phyloP scores from a whole-genome alignment of 92 coral and sea anemone genomes.

The Bergia puertoricense region DNA sequence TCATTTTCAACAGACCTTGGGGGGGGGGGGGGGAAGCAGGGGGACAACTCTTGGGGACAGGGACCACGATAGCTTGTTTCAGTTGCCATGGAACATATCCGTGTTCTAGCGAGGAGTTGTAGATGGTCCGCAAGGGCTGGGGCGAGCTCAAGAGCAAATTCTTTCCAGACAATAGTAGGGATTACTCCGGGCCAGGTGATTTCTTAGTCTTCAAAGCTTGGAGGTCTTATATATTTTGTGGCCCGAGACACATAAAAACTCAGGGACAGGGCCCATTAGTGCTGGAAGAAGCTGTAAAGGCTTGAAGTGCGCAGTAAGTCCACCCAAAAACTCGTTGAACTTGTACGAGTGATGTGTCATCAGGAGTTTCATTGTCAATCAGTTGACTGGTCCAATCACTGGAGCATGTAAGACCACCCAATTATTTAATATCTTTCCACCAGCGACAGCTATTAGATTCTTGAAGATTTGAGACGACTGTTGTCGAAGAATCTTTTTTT shows the following conservation, averaged over 20 bases:
- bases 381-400: slow-evolving; percentile 37
- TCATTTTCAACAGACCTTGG: slow-evolving; percentile 46
- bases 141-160: slow-evolving; percentile 38
- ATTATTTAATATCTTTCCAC: slow-evolving; percentile 54
- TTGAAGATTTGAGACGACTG: slow-evolving; percentile 35
- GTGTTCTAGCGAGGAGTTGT: slow-evolving; percentile 56
- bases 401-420: slow-evolving; percentile 33
- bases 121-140: slow-evolving; percentile 51
- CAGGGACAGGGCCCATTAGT: slow-evolving; percentile 35
- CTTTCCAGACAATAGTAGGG: slow-evolving; percentile 42
- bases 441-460: slow-evolving; percentile 41
- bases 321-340: slow-evolving; percentile 49
- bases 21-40: slow-evolving; percentile 12
- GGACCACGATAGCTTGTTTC: slow-evolving; percentile 54
- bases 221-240: slow-evolving; percentile 44
- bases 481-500: slow-evolving; percentile 30
- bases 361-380: slow-evolving; percentile 14
- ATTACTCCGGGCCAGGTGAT: slow-evolving; percentile 56
- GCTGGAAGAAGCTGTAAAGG: slow-evolving; percentile 25
- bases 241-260: slow-evolving; percentile 27
- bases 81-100: slow-evolving; percentile 50
- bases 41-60: slow-evolving; percentile 38
- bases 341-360: slow-evolving; percentile 32
- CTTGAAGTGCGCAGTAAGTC: slow-evolving; percentile 26
- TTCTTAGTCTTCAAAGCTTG: slow-evolving; percentile 43